A percentile compares a stretch with the other conserved stretches of the same genome.
These are phyloP conservation scores for Kradibia gibbosae DNA, from an alignment of 1,140 invertebrate genomes.

Conservation along the genomic window DNA sequence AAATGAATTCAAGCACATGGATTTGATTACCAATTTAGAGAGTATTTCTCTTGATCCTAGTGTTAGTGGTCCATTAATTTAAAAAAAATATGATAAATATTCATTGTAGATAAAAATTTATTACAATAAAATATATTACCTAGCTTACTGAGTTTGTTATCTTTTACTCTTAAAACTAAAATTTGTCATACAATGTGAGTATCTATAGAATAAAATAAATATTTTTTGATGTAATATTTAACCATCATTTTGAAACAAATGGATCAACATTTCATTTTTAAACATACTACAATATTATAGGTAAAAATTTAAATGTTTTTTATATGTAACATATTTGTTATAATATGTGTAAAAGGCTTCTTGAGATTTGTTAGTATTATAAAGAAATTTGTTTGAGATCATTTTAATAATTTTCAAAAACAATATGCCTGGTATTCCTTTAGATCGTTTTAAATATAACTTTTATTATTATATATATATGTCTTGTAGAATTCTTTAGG, in stretches of 20 bases:
- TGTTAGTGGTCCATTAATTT: slow-evolving; percentile 5
- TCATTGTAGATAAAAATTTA: slow-evolving; percentile 24
- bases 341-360: too few species aligned
- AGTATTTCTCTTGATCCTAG: slow-evolving; percentile 74
- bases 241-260: too few species aligned
- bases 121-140: slow-evolving; percentile 39
- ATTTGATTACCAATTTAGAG: slow-evolving; percentile 87
- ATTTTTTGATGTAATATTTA: too few species aligned
- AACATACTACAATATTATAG: too few species aligned
- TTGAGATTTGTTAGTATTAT: not conserved
- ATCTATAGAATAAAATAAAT: too few species aligned
- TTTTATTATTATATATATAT: slow-evolving; percentile 4
- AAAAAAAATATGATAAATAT: slow-evolving; percentile 24
- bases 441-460: slow-evolving; percentile 13
- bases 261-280: too few species aligned
- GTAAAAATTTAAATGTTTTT: too few species aligned
- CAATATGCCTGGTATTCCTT: slow-evolving; percentile 26
- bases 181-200: too few species aligned
- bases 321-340: too few species aligned
- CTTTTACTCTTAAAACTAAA: not conserved
- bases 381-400: not conserved
- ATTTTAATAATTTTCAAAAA: slow-evolving; percentile 8
- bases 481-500: slow-evolving; percentile 35
- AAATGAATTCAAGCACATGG: slow-evolving; percentile 86
- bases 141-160: not conserved